A percentile compares a stretch with the other conserved stretches of the same genome.
phyloP scores from a whole-genome alignment of 1,140 invertebrate species.

The Telenomus remus region DNA sequence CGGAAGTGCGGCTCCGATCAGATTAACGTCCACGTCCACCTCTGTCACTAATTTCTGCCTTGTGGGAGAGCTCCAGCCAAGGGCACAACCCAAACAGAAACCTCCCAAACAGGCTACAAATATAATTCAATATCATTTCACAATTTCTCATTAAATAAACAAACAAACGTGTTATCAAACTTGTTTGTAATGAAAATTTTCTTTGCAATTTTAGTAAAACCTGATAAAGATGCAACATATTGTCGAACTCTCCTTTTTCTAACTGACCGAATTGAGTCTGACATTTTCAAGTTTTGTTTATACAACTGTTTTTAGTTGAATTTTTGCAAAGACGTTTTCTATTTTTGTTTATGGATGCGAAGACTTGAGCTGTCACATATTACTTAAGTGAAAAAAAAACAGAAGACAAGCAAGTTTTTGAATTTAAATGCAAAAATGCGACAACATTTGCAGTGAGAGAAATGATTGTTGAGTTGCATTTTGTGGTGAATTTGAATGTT shows the following conservation, averaged over 20 bases:
- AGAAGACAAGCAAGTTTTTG: too few relatives aligned
- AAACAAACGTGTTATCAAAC: neutral
- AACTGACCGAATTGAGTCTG: conserved; percentile 1
- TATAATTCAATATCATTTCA: neutral
- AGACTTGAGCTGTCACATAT: too few relatives aligned
- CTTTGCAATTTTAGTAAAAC: too few relatives aligned
- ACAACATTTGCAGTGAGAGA: too few relatives aligned
- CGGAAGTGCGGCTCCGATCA: conserved; percentile 74
- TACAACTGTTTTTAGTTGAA: conserved; percentile 6
- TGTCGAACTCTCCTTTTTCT: conserved; percentile 25
- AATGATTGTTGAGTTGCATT: too few relatives aligned
- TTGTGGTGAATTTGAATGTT: too few relatives aligned
- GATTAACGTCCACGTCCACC: conserved; percentile 59
- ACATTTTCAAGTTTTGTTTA: conserved; percentile 7
- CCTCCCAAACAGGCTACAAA: conserved; percentile 57
- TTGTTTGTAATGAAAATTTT: too few relatives aligned
- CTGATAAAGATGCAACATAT: conserved; percentile 25
- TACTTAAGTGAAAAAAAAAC: too few relatives aligned
- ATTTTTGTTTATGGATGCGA: too few relatives aligned
- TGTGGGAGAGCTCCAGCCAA: conserved; percentile 75
- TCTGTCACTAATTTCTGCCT: conserved; percentile 65
- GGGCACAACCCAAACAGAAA: conserved; percentile 64
- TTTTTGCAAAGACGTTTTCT: neutral
- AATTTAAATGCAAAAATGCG: too few relatives aligned
- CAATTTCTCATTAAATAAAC: neutral